A percentile compares a stretch with the other conserved stretches of the same genome.
Evolutionary conservation across 2,797 vertebrate genomes (phyloP).

Genomic region (Micrastur ruficollis): DNA sequence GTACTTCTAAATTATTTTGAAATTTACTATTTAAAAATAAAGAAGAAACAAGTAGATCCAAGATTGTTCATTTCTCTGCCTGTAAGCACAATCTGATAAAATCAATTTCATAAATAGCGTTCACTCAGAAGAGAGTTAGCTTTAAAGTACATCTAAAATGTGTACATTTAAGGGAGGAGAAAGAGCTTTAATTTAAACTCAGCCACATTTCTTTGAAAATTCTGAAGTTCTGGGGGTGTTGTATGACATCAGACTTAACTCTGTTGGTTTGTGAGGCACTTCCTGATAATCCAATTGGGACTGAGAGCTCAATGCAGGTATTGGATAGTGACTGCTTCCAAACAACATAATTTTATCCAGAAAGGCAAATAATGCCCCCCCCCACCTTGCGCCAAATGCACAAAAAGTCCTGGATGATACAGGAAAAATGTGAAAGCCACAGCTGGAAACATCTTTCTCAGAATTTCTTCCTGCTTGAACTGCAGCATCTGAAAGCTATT

Average conservation of each 20-base stretch:
- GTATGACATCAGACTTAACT: not conserved
- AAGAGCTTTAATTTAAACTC: not conserved
- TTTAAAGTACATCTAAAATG: not conserved
- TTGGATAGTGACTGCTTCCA: not conserved
- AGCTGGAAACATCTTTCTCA: slow-evolving; percentile 15
- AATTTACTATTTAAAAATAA: not conserved
- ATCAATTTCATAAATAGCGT: not conserved
- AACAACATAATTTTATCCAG: slow-evolving; percentile 30
- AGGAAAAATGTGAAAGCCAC: slow-evolving; percentile 8
- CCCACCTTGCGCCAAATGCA: not conserved
- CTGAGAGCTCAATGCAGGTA: not conserved
- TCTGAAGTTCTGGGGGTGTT: not conserved
- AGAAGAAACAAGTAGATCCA: not conserved
- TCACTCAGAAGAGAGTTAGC: not conserved
- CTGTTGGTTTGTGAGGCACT: not conserved
- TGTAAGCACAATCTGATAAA: not conserved
- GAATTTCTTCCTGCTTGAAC: not conserved
- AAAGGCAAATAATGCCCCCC: slow-evolving; percentile 7
- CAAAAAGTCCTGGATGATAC: not conserved
- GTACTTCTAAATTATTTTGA: not conserved
- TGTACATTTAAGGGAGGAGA: not conserved
- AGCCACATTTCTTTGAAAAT: not conserved
- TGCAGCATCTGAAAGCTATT: slow-evolving; percentile 44
- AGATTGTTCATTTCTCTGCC: no score
- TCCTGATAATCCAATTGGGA: not conserved